These are phyloP conservation scores for Mus spicilegus DNA, from an alignment of 2,113 vertebrate species.

Conservation along the genomic window DNA sequence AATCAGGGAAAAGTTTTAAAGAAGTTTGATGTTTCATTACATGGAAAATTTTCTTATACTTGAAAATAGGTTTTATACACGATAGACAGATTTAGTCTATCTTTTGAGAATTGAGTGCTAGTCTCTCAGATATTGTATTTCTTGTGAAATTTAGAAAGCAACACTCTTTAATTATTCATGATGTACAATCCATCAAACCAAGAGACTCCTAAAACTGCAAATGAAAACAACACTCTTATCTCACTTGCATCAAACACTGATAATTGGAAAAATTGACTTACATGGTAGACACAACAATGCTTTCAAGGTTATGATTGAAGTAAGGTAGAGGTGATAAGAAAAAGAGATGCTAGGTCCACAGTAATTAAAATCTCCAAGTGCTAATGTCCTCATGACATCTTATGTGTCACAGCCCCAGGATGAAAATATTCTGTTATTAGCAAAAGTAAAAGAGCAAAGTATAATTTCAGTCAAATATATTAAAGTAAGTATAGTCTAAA, in stretches of 20 bases:
- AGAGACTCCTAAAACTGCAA: constrained; percentile 67
- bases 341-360: neutral
- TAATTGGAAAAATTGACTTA: constrained; percentile 23
- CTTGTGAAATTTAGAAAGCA: constrained; percentile 77
- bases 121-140: constrained; percentile 75
- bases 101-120: constrained; percentile 80
- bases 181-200: constrained; percentile 70
- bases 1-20: neutral
- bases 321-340: neutral
- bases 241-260: constrained; percentile 47
- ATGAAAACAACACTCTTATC: constrained; percentile 62
- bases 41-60: constrained; percentile 70
- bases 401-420: neutral
- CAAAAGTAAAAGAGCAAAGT: constrained; percentile 47
- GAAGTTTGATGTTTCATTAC: constrained; percentile 80
- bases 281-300: neutral
- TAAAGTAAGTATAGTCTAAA: constrained; percentile 46
- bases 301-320: neutral
- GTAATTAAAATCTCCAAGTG: constrained; percentile 54
- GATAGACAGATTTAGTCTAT: constrained; percentile 76
- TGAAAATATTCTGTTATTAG: constrained; percentile 36
- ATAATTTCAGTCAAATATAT: constrained; percentile 51
- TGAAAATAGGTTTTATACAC: constrained; percentile 78
- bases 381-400: neutral
- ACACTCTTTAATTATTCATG: constrained; percentile 83